Base-by-base conservation (phyloP, 2,797 vertebrate genomes). In the Hapalemur alaotrensis region DNA sequence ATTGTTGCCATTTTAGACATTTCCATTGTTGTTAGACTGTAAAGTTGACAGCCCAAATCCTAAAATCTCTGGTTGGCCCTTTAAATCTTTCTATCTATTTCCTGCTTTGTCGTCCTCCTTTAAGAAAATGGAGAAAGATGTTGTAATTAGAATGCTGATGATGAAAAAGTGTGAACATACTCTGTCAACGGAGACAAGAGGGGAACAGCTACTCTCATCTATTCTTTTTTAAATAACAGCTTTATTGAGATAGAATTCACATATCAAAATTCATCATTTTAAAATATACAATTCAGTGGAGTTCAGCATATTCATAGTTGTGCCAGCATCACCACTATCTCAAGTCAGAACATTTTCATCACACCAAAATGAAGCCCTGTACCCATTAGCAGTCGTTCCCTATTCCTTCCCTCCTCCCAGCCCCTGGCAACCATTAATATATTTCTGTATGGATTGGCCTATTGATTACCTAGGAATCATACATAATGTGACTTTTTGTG, bases 1-100 rank as follows among this genome's bases (percentile, higher is more conserved):
- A 46, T 12, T 14, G 38, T 63, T 67, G 50, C 69, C 25, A 7
- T 73, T 4, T 59, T 70, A 17, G 43, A 76, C 7, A 30, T 78
- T 73, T 70, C 20, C 28, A 8, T 41, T 79, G 7, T 52, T 23
- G 13, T 90, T 57, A 54, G 32, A 76, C 38, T 32, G 4, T 59
- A 50, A 70, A 83, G 61, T 18, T 80, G 52, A 89, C 13, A 18
- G 1, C 17, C 54, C 59, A 57, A 65, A 91, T 38, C 32, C 63
- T 88, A 14, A 91, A 30, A 52, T 88, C 25, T 61, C 69, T 17
- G 7, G 9, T 46, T 93, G 69, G 5, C 52, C 50, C 32, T 65
- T 84, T 48, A 43, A 48, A 46, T 93, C 67, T 57, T 89, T 72
- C 67, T 59, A 41, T 38, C 83, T 80, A 57, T 94, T 96, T 93